Evolutionary conservation across 2,113 vertebrate genomes (phyloP), one percentile per base, ranked within the genome.

Genomic region (Lota lota): DNA sequence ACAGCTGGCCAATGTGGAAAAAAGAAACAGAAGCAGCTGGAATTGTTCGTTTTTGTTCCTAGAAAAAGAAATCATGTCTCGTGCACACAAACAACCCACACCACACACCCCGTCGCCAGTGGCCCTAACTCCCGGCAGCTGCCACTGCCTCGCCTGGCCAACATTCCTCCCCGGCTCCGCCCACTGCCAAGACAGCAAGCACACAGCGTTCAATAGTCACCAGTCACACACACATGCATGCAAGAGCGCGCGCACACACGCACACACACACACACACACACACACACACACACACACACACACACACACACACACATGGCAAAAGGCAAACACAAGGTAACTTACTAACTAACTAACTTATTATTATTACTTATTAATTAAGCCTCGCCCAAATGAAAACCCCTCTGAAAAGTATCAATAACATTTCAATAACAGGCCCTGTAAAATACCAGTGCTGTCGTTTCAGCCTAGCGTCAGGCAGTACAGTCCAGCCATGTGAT

Each of bases 171-270:
- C 33, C 70, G 14, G 66, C 53, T 16, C 40, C 54, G 64, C 47
- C 70, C 73, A 75, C 70, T 83, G 83, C 80, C 87, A 86, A 82
- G 77, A 74, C 75, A 75, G 80, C 70, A 1, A 75, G 64, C 70
- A 54, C 75, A 68, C 77, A 74, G 81, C 74, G 70, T 80, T 68
- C 77, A 77, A 81, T 75, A 68, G 78, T 86, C 82, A 81, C 78
- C 67, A 36, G 6, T n/a, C 28, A 63, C 70, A 71, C 70, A 66
- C 64, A 67, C 16, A 61, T 64, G 71, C 22, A 78, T 69, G 83
- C 75, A 79, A 69, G 82, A 69, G 82, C 68, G 53, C 75, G 74
- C 69, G 40, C 66, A 4, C 33, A 66, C 4, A 5, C 58, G 66
- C 51, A 33, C 28, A 67, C 1, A 67, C 33, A 69, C 59, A 63